Conservation (phyloP, 2,113 vertebrate species). For the Takifugu bimaculatus region DNA sequence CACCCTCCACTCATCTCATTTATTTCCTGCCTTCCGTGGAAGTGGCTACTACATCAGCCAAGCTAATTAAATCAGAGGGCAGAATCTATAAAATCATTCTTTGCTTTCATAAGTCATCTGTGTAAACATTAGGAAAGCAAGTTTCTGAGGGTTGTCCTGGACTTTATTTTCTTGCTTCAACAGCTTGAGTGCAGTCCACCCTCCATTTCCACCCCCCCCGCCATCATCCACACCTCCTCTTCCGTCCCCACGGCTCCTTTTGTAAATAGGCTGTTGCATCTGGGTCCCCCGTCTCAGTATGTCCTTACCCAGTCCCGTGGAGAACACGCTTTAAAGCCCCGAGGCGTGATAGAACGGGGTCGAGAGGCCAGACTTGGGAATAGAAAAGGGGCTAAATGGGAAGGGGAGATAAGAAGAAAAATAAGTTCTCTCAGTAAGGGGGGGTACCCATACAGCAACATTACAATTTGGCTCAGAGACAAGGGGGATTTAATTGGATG, state of each 20-base stretch:
- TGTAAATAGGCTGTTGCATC: conserved; percentile 57
- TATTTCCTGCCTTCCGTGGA: conserved; percentile 5
- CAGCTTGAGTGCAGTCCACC: conserved; percentile 21
- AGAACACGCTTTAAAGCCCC: conserved; percentile 34
- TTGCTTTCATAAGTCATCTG: conserved; percentile 35
- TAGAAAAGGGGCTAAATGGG: conserved; percentile 9
- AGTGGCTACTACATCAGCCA: conserved; percentile 1
- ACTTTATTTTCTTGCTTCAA: conserved; percentile 25
- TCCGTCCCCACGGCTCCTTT: conserved; percentile 17
- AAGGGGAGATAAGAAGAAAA: conserved; percentile 26
- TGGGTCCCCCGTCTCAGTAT: conserved; percentile 32
- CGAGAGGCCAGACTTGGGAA: conserved; percentile 15
- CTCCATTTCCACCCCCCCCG: conserved; percentile 2
- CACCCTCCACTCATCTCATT: conserved; percentile 19
- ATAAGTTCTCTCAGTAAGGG: conserved; percentile 10
- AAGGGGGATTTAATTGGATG: conserved; percentile 53
- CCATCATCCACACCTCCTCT: conserved; percentile 18
- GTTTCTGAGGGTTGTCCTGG: conserved; percentile 36
- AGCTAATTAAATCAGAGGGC: conserved; percentile 40
- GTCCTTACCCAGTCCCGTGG: conserved; percentile 1
- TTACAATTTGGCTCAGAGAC: conserved; percentile 25
- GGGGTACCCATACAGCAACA: conserved; percentile 17
- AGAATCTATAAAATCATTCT: conserved; percentile 9
- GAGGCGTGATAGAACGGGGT: conserved; percentile 14
- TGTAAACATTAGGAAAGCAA: conserved; percentile 36